Conservation (phyloP, 2,797 vertebrate species). For the Myotis myotis region DNA sequence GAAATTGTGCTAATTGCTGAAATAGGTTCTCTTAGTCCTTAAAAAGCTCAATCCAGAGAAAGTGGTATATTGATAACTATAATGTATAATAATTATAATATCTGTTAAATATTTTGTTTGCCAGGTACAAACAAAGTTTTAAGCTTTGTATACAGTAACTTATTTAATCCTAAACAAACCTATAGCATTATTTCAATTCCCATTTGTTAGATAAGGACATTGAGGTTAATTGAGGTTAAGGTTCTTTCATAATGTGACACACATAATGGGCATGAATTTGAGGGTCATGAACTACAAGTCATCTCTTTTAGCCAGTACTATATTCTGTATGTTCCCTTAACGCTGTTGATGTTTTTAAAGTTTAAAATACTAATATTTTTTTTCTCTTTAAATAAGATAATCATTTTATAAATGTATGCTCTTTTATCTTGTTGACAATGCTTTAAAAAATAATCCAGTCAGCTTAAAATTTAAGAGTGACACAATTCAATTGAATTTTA, state of each 20-base stretch:
- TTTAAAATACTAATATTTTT: neutral
- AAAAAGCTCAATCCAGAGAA: slow-evolving; percentile 7
- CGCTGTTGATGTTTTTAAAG: neutral
- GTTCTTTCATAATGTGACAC: slow-evolving; percentile 12
- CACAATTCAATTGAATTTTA: slow-evolving; percentile 21
- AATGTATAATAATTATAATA: neutral
- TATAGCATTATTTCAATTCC: neutral
- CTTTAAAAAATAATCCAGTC: slow-evolving; percentile 30
- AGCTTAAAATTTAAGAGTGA: slow-evolving; percentile 20
- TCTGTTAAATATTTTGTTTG: neutral
- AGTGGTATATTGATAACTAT: neutral
- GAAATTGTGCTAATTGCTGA: neutral
- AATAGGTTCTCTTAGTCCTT: neutral
- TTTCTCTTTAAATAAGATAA: slow-evolving; percentile 23
- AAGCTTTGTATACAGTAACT: neutral
- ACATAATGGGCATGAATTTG: neutral
- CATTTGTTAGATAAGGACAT: slow-evolving; percentile 13
- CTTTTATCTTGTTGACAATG: slow-evolving; percentile 6
- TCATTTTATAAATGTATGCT: neutral
- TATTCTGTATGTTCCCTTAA: neutral
- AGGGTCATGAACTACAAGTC: neutral
- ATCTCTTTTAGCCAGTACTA: neutral
- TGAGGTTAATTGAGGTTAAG: neutral
- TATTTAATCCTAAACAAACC: slow-evolving; percentile 5
- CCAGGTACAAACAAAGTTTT: neutral